These are phyloP conservation scores for Diplodus sargus DNA, from an alignment of 2,797 vertebrate species.

Conservation along the genomic window DNA sequence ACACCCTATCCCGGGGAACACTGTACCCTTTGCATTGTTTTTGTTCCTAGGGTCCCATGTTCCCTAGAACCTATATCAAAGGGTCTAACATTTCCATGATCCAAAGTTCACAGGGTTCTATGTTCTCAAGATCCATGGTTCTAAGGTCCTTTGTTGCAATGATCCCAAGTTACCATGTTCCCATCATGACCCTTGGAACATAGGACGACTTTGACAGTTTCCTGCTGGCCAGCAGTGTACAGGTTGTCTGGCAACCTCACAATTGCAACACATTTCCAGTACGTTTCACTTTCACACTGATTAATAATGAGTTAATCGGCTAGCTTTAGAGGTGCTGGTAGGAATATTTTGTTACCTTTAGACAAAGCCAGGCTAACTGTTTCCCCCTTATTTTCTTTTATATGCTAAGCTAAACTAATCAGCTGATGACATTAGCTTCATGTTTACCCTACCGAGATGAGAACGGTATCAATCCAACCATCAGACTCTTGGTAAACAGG, in stretches of 20 bases:
- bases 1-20: too few species aligned
- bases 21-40: too few species aligned
- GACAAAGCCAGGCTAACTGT: neutral
- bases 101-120: too few species aligned
- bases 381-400: neutral
- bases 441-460: neutral
- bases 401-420: neutral
- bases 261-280: neutral
- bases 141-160: too few species aligned
- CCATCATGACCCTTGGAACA: too few species aligned
- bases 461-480: neutral
- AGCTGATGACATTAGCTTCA: neutral
- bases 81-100: too few species aligned
- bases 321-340: neutral
- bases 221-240: neutral
- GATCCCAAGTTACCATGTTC: too few species aligned
- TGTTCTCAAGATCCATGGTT: too few species aligned
- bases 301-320: neutral
- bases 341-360: conserved; percentile 1
- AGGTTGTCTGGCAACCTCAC: neutral
- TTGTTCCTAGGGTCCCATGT: too few species aligned
- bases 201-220: too few species aligned
- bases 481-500: neutral
- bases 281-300: neutral
- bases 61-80: too few species aligned